phyloP scores from a whole-genome alignment of 1,140 invertebrate genomes.

The Drosophila cardini region DNA sequence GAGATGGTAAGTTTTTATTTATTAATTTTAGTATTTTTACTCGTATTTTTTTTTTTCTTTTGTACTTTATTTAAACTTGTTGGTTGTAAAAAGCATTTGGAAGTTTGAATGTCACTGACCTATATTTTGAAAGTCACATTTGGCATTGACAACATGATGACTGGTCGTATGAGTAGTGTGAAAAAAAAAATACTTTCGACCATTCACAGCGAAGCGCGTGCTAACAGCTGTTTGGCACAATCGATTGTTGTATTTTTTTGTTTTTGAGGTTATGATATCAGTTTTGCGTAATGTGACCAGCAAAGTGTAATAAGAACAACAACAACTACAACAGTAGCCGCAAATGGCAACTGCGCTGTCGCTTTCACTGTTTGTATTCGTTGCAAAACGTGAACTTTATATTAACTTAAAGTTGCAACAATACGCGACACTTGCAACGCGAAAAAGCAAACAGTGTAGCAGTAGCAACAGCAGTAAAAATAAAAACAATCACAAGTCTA shows the following conservation, averaged over 20 bases:
- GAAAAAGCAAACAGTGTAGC: constrained; percentile 6
- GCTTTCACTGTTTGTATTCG: constrained; percentile 35
- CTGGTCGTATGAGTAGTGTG: constrained; percentile 10
- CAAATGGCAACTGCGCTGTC: constrained; percentile 51
- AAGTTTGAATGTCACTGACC: constrained; percentile 80
- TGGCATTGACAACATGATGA: constrained; percentile 31
- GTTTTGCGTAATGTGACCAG: constrained; percentile 71
- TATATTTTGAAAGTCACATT: constrained; percentile 75
- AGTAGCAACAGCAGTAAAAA: constrained; percentile 2
- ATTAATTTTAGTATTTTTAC: background rate
- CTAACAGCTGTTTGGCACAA: constrained; percentile 37
- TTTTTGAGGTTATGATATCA: constrained; percentile 61
- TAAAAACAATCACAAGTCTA: background rate
- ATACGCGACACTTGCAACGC: constrained; percentile 3
- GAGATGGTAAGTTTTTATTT: constrained; percentile 91
- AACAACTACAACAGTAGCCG: constrained; percentile 3
- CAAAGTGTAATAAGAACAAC: background rate
- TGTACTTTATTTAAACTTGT: constrained; percentile 4
- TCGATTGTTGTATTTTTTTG: constrained; percentile 3
- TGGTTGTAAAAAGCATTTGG: background rate
- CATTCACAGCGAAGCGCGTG: constrained; percentile 60
- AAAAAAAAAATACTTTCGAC: constrained; percentile 8
- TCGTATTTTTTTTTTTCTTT: background rate
- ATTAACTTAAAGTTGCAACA: constrained; percentile 25
- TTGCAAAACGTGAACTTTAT: constrained; percentile 40